phyloP scores from a whole-genome alignment of 1,140 invertebrate genomes.

The Drosophila obscura region DNA sequence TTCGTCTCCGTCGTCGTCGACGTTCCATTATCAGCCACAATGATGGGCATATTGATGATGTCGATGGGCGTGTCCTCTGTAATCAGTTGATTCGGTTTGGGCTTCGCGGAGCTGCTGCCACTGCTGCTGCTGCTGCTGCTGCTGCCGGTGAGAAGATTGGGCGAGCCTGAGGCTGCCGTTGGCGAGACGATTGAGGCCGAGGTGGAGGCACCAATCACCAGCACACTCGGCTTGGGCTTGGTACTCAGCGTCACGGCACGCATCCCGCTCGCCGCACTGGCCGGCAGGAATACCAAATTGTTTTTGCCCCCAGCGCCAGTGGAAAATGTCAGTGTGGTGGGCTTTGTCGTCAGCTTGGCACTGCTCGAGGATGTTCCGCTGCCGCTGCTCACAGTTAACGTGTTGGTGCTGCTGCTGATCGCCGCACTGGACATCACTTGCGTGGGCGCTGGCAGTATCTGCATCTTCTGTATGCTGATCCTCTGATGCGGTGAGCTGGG shows the following conservation, averaged over 20 bases:
- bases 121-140: conserved; percentile 6
- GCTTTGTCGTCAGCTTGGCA: conserved; percentile 33
- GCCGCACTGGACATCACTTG: conserved; percentile 50
- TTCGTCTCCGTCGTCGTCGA: conserved; percentile 30
- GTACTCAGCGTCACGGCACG: conserved; percentile 57
- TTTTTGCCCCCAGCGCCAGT: conserved; percentile 65
- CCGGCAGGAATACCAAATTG: conserved; percentile 66
- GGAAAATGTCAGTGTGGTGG: conserved; percentile 63
- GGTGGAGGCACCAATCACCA: conserved; percentile 62
- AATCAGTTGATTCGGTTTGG: conserved; percentile 80
- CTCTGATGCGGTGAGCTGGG: conserved; percentile 51
- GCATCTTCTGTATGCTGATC: conserved; percentile 81
- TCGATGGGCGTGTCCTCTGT: conserved; percentile 86
- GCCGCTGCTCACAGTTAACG: conserved; percentile 15
- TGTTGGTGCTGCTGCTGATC: conserved; percentile 7
- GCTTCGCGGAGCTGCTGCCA: conserved; percentile 31
- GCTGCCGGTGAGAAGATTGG: conserved; percentile 15
- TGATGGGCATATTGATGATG: conserved; percentile 81
- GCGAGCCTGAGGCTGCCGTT: conserved; percentile 9
- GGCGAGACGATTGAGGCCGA: conserved; percentile 2
- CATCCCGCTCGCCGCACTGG: conserved; percentile 62
- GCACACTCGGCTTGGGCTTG: conserved; percentile 69
- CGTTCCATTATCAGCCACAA: conserved; percentile 71
- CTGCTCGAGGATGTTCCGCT: not conserved
- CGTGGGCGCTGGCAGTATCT: conserved; percentile 57